Conservation (phyloP, 2,888 invertebrate genomes). For the Trachelus tabidus region DNA sequence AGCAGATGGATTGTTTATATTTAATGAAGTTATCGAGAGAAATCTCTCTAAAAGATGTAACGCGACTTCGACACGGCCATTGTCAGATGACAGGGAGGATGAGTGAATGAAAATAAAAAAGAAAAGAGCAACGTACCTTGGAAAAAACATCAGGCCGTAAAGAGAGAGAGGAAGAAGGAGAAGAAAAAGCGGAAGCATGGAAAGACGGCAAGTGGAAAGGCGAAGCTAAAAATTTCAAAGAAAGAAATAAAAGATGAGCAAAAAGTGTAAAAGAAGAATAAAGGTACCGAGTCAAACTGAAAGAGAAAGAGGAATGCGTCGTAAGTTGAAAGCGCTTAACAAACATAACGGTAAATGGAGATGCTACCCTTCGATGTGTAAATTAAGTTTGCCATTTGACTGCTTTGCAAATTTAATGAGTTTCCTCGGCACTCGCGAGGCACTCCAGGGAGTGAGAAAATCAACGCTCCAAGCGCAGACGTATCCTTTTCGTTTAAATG, state of each 20-base stretch:
- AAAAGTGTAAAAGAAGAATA: neutral
- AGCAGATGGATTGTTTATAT: neutral
- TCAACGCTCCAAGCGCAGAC: neutral
- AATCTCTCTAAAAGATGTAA: neutral
- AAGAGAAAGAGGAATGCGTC: neutral
- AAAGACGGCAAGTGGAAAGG: neutral
- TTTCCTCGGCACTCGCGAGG: neutral
- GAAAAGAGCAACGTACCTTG: neutral
- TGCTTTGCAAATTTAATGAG: constrained; percentile 21
- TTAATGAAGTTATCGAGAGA: neutral
- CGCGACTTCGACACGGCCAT: neutral
- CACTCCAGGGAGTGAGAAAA: neutral
- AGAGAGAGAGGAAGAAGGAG: neutral
- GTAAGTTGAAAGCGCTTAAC: constrained; percentile 4
- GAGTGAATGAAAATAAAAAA: neutral
- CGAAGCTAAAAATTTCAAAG: neutral
- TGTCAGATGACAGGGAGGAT: neutral
- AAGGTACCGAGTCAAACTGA: neutral
- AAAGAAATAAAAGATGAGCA: neutral
- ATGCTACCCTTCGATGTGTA: constrained; percentile 14
- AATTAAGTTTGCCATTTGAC: constrained; percentile 20
- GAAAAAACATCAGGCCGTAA: neutral
- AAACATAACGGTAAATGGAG: constrained; percentile 16
- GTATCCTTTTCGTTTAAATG: neutral
- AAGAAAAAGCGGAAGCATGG: neutral